These are phyloP conservation scores for Spialia ferax DNA, from an alignment of 2,888 invertebrate genomes.

Conservation along the genomic window DNA sequence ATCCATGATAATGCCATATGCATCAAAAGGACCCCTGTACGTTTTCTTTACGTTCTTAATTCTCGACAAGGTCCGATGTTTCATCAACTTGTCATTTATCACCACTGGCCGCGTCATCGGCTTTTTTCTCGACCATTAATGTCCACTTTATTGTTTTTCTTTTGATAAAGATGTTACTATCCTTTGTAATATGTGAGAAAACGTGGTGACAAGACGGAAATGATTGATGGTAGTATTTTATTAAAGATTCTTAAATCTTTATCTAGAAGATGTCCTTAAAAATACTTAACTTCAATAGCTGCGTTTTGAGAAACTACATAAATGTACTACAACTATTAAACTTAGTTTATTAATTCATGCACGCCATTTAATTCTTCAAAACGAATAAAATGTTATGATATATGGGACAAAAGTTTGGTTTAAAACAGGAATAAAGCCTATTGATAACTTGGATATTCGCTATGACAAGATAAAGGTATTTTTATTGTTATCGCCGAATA, in stretches of 20 bases:
- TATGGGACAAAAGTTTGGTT: too few species aligned
- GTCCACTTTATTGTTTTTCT: conserved; percentile 28
- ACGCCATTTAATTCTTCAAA: too few species aligned
- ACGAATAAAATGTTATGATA: too few species aligned
- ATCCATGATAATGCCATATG: neutral
- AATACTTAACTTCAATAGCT: too few species aligned
- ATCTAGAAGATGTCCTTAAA: too few species aligned
- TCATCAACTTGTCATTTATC: conserved; percentile 35
- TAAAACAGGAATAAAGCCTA: too few species aligned
- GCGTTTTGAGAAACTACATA: too few species aligned
- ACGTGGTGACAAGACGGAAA: neutral
- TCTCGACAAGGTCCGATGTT: conserved; percentile 10
- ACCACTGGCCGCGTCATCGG: conserved; percentile 28
- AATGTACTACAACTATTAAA: too few species aligned
- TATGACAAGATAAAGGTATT: too few species aligned
- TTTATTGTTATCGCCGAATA: too few species aligned
- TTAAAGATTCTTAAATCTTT: neutral
- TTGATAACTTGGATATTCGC: too few species aligned
- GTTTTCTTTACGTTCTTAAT: neutral
- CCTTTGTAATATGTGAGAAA: neutral
- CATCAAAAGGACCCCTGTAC: conserved; percentile 18
- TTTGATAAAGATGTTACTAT: conserved; percentile 5
- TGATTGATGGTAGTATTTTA: conserved; percentile 2
- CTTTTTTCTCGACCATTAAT: conserved; percentile 28
- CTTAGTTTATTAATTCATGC: too few species aligned